Evolutionary conservation across 2,113 vertebrate genomes (phyloP).

Genomic region (Ictidomys tridecemlineatus): DNA sequence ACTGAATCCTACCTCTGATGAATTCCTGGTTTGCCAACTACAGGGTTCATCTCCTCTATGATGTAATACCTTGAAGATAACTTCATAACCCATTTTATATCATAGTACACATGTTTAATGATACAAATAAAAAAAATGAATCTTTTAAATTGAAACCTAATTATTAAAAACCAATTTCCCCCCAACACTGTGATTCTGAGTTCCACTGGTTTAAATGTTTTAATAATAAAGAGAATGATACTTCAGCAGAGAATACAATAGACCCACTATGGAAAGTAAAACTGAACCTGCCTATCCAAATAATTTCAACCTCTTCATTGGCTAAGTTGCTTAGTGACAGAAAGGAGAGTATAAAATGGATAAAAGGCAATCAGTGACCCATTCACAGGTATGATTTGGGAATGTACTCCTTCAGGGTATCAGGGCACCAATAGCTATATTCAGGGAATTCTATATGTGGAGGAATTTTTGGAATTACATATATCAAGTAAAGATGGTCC

Average conservation of each 20-base stretch:
- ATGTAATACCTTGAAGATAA: not conserved
- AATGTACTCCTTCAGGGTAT: not conserved
- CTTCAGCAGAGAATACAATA: not conserved
- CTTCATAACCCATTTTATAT: not conserved
- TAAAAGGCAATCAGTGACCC: not conserved
- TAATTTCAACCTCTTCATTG: not conserved
- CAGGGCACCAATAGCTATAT: not conserved
- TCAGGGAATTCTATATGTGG: not conserved
- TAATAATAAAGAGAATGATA: not conserved
- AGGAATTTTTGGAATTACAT: not conserved
- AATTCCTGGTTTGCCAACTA: not conserved
- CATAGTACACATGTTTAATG: not conserved
- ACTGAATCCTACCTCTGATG: not conserved
- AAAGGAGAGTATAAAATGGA: not conserved
- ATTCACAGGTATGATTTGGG: not conserved
- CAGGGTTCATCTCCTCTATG: not conserved
- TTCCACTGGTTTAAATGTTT: not conserved
- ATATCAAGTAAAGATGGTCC: not conserved
- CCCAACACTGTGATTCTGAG: not conserved
- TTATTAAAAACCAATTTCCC: not conserved
- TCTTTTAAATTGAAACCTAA: constrained; percentile 17
- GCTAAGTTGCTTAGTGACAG: not conserved
- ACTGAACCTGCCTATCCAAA: not conserved
- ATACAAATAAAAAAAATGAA: not conserved
- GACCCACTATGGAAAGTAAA: not conserved